Percentiles rank a stretch among this genome's conserved stretches.
Evolutionary conservation across 2,113 vertebrate species (phyloP).

Genomic region (Eidolon helvum): DNA sequence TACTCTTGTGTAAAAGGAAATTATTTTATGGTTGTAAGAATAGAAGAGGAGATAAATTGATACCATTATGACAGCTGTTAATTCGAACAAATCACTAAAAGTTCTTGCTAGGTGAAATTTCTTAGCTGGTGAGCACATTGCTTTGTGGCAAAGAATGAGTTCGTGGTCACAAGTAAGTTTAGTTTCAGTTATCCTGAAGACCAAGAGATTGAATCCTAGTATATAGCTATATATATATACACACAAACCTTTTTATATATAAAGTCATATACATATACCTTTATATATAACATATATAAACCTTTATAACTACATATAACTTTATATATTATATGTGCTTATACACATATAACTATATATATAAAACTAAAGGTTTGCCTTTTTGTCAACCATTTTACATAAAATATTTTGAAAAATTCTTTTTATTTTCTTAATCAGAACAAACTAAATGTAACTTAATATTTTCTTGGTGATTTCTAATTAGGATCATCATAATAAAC

Average conservation of each 20-base stretch:
- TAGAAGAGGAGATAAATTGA: background rate
- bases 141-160: slow-evolving; percentile 16
- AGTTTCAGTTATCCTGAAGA: background rate
- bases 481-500: background rate
- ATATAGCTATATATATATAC: background rate
- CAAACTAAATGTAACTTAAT: background rate
- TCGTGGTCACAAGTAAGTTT: background rate
- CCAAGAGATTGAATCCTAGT: background rate
- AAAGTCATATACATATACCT: background rate
- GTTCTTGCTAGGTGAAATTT: slow-evolving; percentile 24
- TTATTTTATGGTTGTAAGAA: background rate
- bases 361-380: background rate
- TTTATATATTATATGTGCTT: background rate
- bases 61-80: slow-evolving; percentile 7
- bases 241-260: background rate
- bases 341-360: background rate
- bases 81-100: background rate
- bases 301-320: background rate
- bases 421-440: background rate
- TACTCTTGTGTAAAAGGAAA: slow-evolving; percentile 39
- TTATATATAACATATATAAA: background rate
- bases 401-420: background rate
- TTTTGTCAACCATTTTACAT: background rate
- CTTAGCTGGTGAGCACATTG: background rate
- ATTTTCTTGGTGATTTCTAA: background rate